Conservation (phyloP, 2,888 invertebrate genomes). For the Drepanosiphum platanoidis region DNA sequence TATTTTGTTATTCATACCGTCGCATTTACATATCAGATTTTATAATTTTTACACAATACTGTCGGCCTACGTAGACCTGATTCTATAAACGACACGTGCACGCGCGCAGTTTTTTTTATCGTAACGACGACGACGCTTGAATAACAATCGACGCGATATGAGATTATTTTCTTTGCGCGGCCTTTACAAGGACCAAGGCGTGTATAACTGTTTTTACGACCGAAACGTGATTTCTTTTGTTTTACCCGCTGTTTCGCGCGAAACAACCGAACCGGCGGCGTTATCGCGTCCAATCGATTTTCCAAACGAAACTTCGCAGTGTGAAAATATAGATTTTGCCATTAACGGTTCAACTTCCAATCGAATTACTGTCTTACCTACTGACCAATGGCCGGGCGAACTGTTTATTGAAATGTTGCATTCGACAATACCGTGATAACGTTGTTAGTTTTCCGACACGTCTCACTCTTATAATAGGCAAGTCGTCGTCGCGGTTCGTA, state of each 20-base stretch:
- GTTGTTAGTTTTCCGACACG: not conserved
- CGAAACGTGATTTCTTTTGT: slow-evolving; percentile 40
- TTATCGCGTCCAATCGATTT: not conserved
- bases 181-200: slow-evolving; percentile 48
- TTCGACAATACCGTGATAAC: slow-evolving; percentile 1
- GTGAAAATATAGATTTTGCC: not conserved
- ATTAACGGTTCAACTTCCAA: not conserved
- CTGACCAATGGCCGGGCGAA: slow-evolving; percentile 11
- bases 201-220: slow-evolving; percentile 47
- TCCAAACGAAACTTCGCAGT: not conserved
- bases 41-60: not conserved
- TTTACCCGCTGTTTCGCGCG: slow-evolving; percentile 2
- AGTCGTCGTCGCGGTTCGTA: not conserved
- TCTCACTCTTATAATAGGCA: not conserved
- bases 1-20: not conserved
- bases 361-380: not conserved
- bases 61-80: not conserved
- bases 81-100: not conserved
- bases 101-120: not conserved
- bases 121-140: not conserved
- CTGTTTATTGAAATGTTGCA: not conserved
- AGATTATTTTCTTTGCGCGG: slow-evolving; percentile 10
- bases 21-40: not conserved
- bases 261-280: not conserved
- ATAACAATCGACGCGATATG: not conserved